Evolutionary conservation across 2,888 invertebrate species (phyloP), one percentile per base, ranked within the genome.

Genomic region (Asteroscopus sphinx): DNA sequence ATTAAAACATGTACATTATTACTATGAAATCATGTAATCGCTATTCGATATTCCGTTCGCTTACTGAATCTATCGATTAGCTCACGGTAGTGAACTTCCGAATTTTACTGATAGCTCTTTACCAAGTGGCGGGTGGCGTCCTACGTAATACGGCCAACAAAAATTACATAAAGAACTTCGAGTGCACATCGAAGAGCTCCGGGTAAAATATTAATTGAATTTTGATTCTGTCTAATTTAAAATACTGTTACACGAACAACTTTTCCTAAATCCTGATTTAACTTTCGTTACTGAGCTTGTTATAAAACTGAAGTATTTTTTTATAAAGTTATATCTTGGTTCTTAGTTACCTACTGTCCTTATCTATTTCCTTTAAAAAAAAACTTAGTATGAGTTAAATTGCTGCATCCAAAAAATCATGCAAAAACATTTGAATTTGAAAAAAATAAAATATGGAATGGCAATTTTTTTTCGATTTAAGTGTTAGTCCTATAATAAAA

Each of bases 161-260:
- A 44, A 61, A 64, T 58, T 53, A 60, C 58, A 41, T 61, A 57
- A 72, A 47, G 69, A 74, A 72, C 52, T 69, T 60, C 32, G 28
- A 40, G 55, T 52, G 54, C 53, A 55, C 59, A 44, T 49, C 42
- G 33, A 61, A 46, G 51, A 70, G 68, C 63, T 47, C 63, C 64
- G 67, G 68, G 73, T 78, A 61, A 73, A 79, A 72, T 58, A 73
- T 61, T 80, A 80, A 82, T 82, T 76, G 75, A 81, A 73, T 83
- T 80, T 79, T 65, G 49, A 68, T 72, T 73, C 80, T 69, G 68
- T 73, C 77, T 79, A 80, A 81, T 82, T 77, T 73, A 75, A 77
- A 75, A 68, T 67, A 69, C 65, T 51, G 71, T 75, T 69, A 75
- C 39, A 57, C 49, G 68, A 67, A 59, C 54, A 51, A 72, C 66